These are phyloP conservation scores for Scaptomyza flava DNA, from an alignment of 2,888 invertebrate species.

Conservation along the genomic window DNA sequence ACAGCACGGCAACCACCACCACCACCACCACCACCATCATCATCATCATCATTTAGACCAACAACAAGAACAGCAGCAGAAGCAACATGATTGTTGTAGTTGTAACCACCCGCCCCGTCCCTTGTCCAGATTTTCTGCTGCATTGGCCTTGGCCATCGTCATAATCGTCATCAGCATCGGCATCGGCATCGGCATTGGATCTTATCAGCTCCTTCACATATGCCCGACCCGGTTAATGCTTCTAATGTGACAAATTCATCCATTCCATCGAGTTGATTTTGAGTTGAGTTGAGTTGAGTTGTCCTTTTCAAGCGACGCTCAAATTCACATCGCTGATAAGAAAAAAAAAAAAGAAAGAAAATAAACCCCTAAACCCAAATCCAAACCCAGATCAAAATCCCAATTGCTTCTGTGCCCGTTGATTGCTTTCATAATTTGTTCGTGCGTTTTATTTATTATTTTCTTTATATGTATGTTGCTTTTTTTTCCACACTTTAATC, in stretches of 20 bases:
- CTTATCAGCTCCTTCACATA: slow-evolving; percentile 71
- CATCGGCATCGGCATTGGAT: slow-evolving; percentile 40
- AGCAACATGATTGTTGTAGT: background rate
- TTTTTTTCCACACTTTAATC: slow-evolving; percentile 58
- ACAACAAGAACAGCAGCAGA: slow-evolving; percentile 13
- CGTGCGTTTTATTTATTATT: slow-evolving; percentile 58
- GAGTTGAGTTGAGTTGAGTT: slow-evolving; percentile 33
- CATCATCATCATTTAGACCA: slow-evolving; percentile 7
- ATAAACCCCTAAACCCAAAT: slow-evolving; percentile 30
- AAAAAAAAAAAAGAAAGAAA: slow-evolving; percentile 17
- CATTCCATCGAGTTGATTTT: slow-evolving; percentile 36
- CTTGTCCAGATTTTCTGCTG: slow-evolving; percentile 62
- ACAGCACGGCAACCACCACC: slow-evolving; percentile 15
- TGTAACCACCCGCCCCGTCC: slow-evolving; percentile 11
- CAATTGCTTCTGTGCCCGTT: slow-evolving; percentile 24
- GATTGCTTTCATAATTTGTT: slow-evolving; percentile 61
- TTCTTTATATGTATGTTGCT: slow-evolving; percentile 19
- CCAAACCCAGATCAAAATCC: slow-evolving; percentile 4
- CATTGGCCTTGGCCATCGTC: slow-evolving; percentile 38
- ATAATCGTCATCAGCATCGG: slow-evolving; percentile 12
- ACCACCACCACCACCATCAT: slow-evolving; percentile 13
- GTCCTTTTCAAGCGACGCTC: slow-evolving; percentile 66
- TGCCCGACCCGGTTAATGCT: slow-evolving; percentile 54
- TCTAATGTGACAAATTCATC: slow-evolving; percentile 79
- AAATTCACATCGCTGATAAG: slow-evolving; percentile 74